These are phyloP conservation scores for Hesperophylax magnus DNA, from an alignment of 1,140 invertebrate genomes.

Conservation along the genomic window DNA sequence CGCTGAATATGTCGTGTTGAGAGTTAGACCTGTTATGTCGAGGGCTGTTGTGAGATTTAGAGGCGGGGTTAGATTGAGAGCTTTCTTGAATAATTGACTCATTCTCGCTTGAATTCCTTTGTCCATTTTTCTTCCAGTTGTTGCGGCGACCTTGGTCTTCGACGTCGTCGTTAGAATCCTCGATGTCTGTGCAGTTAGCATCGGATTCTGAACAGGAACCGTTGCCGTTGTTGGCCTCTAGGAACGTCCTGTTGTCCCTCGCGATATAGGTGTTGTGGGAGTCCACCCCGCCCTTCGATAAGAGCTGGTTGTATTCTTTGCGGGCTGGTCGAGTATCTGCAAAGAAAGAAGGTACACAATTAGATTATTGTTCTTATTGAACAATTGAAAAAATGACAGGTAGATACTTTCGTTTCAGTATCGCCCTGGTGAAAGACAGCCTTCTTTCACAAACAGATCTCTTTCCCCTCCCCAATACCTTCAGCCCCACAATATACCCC, in stretches of 20 bases:
- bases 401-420: too few relatives aligned
- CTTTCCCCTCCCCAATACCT: too few relatives aligned
- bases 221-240: conserved; percentile 51
- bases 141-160: conserved; percentile 29
- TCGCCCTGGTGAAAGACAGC: too few relatives aligned
- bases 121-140: conserved; percentile 33
- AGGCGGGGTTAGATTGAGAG: conserved; percentile 60
- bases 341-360: conserved; percentile 17
- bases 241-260: conserved; percentile 64
- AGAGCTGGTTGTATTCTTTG: conserved; percentile 70
- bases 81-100: conserved; percentile 64
- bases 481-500: too few relatives aligned
- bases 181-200: conserved; percentile 68
- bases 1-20: conserved; percentile 66
- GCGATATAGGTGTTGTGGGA: conserved; percentile 65
- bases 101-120: conserved; percentile 49
- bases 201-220: conserved; percentile 63
- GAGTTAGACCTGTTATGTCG: conserved; percentile 66
- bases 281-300: conserved; percentile 67
- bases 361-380: too few relatives aligned
- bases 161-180: conserved; percentile 60
- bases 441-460: too few relatives aligned
- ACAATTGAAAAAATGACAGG: too few relatives aligned
- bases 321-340: conserved; percentile 66
- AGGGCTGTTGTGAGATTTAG: conserved; percentile 64